Percentiles rank a stretch among this genome's conserved stretches.
Evolutionary conservation across 2,888 invertebrate species (phyloP).

Genomic region (Cephus pygmeus): DNA sequence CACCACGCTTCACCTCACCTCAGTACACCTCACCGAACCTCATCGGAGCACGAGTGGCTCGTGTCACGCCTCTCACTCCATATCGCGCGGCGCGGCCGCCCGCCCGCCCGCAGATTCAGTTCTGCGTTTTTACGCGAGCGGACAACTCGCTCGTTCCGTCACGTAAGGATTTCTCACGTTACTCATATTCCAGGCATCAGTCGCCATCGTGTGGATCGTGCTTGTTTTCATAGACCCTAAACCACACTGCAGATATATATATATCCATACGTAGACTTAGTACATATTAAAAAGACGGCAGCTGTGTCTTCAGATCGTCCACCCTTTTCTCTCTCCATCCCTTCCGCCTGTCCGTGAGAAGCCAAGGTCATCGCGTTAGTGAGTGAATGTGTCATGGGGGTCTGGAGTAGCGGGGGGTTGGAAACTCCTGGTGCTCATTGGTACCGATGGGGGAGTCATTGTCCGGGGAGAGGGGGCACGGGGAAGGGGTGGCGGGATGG

Average conservation of each 20-base stretch:
- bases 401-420: conserved; percentile 9
- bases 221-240: background rate
- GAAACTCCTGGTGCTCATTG: conserved; percentile 18
- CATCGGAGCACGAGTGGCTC: background rate
- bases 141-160: conserved; percentile 19
- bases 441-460: conserved; percentile 18
- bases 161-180: conserved; percentile 14
- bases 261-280: background rate
- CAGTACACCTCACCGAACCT: background rate
- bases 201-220: background rate
- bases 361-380: conserved; percentile 9
- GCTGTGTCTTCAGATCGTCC: background rate
- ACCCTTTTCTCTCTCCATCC: background rate
- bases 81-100: conserved; percentile 31
- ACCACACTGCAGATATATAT: background rate
- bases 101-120: conserved; percentile 56
- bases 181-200: background rate
- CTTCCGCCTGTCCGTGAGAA: background rate
- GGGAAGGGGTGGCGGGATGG: conserved; percentile 34
- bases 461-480: conserved; percentile 13
- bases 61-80: background rate
- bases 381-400: conserved; percentile 17
- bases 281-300: background rate
- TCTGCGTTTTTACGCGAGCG: conserved; percentile 62
- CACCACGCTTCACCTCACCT: background rate